Base-by-base conservation (phyloP, 2,888 invertebrate genomes). In the Nebria brevicollis region DNA sequence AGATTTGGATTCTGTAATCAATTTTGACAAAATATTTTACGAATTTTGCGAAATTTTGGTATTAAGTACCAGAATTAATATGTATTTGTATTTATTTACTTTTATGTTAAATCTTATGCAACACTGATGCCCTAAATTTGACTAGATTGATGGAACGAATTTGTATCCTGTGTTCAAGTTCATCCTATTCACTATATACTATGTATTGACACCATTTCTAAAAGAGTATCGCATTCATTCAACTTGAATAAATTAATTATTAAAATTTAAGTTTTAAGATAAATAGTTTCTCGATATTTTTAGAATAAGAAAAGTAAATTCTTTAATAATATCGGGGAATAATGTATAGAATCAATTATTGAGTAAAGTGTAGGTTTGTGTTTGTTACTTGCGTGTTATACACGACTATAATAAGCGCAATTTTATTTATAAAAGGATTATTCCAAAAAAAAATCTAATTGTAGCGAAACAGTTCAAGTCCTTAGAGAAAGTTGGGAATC, bases 401-500 rank as follows among this genome's bases (percentile, higher is more conserved):
- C 54, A 54, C 68, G 1, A 68, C 26, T 68, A 25, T 25, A 68
- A 20, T 68, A n/a, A 25, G 26, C 0, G 68, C 26, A 68, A 20
- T 68, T 25, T 68, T 2, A 10, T 11, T 68, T n/a, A 25, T 15
- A 68, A 68, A 20, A 68, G 68, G 20, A 68, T 68, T 68, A 25
- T 11, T 54, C 7, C 54, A 54, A 8, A 54, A 6, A 54, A 54
- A 54, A 54, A 54, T 7, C 11, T 11, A 70, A 74, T 26, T 79
- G 79, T 75, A 79, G 79, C 79, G 79, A 65, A 68, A 75, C 79
- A 66, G 65, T 66, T 65, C 13, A 77, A 64, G 66, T 42, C 72
- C 20, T 25, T 11, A 75, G 74, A 79, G 79, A 79, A 79, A 79
- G 79, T 79, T 79, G 75, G 79, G 79, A 75, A 79, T 79, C 54